phyloP scores from a whole-genome alignment of 2,113 vertebrate species.

The Poecilia latipinna region DNA sequence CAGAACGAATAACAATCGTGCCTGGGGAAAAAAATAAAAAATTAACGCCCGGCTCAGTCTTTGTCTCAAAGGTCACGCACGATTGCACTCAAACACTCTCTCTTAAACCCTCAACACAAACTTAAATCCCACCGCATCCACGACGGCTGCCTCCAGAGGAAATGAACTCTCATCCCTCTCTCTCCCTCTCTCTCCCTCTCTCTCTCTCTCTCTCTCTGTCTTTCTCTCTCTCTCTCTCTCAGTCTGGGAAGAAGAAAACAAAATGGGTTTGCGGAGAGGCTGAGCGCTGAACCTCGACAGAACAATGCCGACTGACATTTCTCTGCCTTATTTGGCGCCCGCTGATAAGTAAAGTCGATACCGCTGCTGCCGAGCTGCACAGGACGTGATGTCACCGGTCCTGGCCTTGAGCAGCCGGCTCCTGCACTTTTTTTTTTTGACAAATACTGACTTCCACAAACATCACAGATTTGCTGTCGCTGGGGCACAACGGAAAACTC shows the following conservation, averaged over 20 bases:
- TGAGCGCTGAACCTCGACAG: neutral
- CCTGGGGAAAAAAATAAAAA: neutral
- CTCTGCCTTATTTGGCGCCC: slow-evolving; percentile 34
- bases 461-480: neutral
- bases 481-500: neutral
- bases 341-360: slow-evolving; percentile 37
- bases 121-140: neutral
- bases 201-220: too few species aligned
- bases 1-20: neutral
- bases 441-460: neutral
- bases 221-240: neutral
- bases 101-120: neutral
- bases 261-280: slow-evolving; percentile 22
- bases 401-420: slow-evolving; percentile 23
- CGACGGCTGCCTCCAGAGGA: slow-evolving; percentile 27
- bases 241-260: slow-evolving; percentile 30
- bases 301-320: slow-evolving; percentile 51
- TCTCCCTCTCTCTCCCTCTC: too few species aligned
- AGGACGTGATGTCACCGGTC: slow-evolving; percentile 48
- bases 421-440: neutral
- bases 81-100: neutral
- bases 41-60: neutral
- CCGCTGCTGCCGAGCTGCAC: slow-evolving; percentile 16
- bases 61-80: neutral
- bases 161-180: slow-evolving; percentile 27